Evolutionary conservation across 2,888 invertebrate species (phyloP), one percentile per base, ranked within the genome.

Genomic region (Scrobipalpa costella): DNA sequence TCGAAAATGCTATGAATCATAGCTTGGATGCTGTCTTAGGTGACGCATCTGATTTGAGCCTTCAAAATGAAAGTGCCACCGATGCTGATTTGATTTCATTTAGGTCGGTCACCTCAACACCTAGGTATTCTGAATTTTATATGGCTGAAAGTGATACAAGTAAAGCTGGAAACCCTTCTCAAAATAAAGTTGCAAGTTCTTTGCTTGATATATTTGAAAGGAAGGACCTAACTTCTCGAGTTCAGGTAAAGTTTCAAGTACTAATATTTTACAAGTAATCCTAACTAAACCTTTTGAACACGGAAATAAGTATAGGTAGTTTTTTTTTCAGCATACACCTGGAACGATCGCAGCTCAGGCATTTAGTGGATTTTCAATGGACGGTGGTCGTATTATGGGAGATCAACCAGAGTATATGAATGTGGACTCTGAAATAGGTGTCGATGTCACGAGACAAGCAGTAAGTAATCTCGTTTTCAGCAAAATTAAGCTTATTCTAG

Each of bases 341-440:
- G 81, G 84, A 33, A 65, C 74, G 13, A 64, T 85, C 47, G 81
- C 85, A 15, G 67, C 71, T 60, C 87, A 85, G 71, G 85, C 80
- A 2, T 89, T 89, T 60, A 90, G 90, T 72, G 88, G 88, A 0
- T 88, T 84, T 69, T 87, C 89, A 17, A 77, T 89, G 59, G 77
- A 84, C 55, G 74, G 71, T 2, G 82, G 78, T 47, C 75, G 74
- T 0, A 66, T 80, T 17, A 69, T 72, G n/a, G 82, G 85, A 1
- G 85, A 88, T 64, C 82, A 81, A 63, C 79, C 78, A 3, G 84
- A 89, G 71, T 77, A 74, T 52, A 71, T 84, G 0, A 85, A 83
- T 66, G 71, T 81, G 0, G 87, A 90, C 64, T 86, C 88, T 0
- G 88, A 88, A 68, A 85, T 87, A 47, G 85, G 85, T n/a, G 65